Evolutionary conservation across 2,888 invertebrate species (phyloP), one percentile per base, ranked within the genome.

Genomic region (Drosophila limbata): DNA sequence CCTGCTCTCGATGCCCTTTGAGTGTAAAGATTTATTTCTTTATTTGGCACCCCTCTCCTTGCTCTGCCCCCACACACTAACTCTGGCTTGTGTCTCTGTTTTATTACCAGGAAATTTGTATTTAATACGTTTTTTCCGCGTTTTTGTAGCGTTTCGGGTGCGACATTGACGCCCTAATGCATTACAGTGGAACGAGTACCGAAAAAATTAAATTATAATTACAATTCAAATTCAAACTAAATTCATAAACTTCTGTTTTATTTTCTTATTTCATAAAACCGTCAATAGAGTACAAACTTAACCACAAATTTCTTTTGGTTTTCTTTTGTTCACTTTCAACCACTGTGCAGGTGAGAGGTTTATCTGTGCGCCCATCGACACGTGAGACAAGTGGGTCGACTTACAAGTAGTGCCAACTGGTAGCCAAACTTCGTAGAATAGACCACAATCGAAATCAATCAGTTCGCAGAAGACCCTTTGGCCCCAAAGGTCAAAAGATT

Each of bases 81-180:
- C 25, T 25, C 13, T 47, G 10, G 47, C 47, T 47, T 35, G 45
- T 37, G 39, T 55, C 57, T 50, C 63, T 40, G 28, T 83, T 88
- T 84, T 84, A 84, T 84, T 84, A 84, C 84, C 88, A 88, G 86
- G 84, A 84, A 84, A 88, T 84, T 73, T 83, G 63, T 87, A 84
- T 87, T 87, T 84, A 87, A 85, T 84, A 87, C 77, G 80, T 84
- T 84, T 84, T 81, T 84, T 87, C 85, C 85, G 84, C 88, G 88
- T 81, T 69, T 74, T 57, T 48, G 51, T 73, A 48, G 64, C 61
- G 61, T 57, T 64, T 61, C 65, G 79, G 47, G 60, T 67, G 79
- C 65, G 62, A 75, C 69, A 69, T 39, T 74, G 64, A 56, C 62
- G 64, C 51, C 37, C 15, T 10, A 62, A 44, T 21, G 17, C 47